phyloP scores from a whole-genome alignment of 2,797 vertebrate genomes.

The Poecile montanus region DNA sequence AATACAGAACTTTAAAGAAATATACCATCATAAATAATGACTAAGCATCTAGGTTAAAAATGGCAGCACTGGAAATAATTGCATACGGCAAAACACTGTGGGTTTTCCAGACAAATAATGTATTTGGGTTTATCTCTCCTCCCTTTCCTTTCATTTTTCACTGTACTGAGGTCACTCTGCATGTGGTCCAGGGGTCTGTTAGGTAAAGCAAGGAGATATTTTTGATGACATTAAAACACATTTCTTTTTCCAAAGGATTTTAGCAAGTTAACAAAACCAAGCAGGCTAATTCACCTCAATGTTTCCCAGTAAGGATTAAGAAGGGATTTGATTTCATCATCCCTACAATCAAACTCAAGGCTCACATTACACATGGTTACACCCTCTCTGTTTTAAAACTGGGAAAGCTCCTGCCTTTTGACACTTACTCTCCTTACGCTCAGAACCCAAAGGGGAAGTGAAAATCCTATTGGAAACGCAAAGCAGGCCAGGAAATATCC shows the following conservation, averaged over 20 bases:
- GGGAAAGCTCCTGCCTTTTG: constrained; percentile 62
- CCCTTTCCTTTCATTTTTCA: not conserved
- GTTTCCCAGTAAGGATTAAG: constrained; percentile 36
- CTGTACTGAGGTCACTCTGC: not conserved
- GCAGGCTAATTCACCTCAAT: not conserved
- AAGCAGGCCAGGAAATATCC: constrained; percentile 68
- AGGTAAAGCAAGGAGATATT: not conserved
- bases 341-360: constrained; percentile 29
- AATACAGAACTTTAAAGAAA: not conserved
- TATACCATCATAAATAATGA: not conserved
- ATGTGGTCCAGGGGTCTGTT: not conserved
- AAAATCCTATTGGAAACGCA: constrained; percentile 57
- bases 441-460: constrained; percentile 60
- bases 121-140: not conserved
- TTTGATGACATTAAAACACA: not conserved
- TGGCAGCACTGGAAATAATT: not conserved
- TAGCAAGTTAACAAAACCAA: not conserved
- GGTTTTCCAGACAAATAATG: not conserved
- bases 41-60: constrained; percentile 11
- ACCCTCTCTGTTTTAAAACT: constrained; percentile 23
- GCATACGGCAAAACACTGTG: not conserved
- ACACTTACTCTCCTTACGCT: constrained; percentile 53
- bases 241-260: not conserved
- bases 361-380: constrained; percentile 24
- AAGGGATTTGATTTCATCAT: constrained; percentile 51